Base-by-base conservation (phyloP, 1,140 invertebrate species). In the Calephelis virginiensis region DNA sequence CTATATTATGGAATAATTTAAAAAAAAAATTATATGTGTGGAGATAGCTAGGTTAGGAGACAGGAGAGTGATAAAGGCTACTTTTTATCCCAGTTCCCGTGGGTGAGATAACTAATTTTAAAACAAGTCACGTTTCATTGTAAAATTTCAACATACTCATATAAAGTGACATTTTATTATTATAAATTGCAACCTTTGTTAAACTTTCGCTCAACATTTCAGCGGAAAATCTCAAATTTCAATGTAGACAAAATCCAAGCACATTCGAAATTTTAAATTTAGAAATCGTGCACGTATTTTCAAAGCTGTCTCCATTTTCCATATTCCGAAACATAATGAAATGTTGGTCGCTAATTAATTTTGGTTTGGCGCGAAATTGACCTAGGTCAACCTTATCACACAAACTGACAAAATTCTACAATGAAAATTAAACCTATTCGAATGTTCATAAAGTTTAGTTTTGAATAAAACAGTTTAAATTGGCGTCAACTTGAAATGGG, bases 311-410 rank as follows among this genome's bases (percentile, higher is more conserved):
- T 10, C 45, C 10, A 47, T 43, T 43, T 9, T 8, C 40, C 40
- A 53, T 56, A 59, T 56, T 65, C 28, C 56, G 14, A 43, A 59
- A 46, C 72, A 67, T 76, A 77, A 77, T 77, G 69, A 76, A 79
- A 76, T 69, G 71, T 66, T 73, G 69, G 72, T 72, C 71, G 74
- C 72, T 81, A 80, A 81, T 81, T 83, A 78, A 78, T 83, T 82
- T 78, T 69, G 75, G 69, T 73, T 73, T 71, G 75, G 71, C 72
- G 71, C 73, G 71, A 76, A 79, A 76, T 78, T 82, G 78, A 82
- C 75, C 77, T 77, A 75, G 72, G 73, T 73, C 70, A 71, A 64
- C 61, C 56, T 46, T 38, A 50, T 14, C 46, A 13, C 14, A 47
- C 50, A 37, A 67, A 68, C 59, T 45, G 62, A 37, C 70, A 47